Percentiles rank a stretch among this genome's conserved stretches.
These are phyloP conservation scores for Delphinapterus leucas DNA, from an alignment of 2,113 vertebrate species.

Conservation along the genomic window DNA sequence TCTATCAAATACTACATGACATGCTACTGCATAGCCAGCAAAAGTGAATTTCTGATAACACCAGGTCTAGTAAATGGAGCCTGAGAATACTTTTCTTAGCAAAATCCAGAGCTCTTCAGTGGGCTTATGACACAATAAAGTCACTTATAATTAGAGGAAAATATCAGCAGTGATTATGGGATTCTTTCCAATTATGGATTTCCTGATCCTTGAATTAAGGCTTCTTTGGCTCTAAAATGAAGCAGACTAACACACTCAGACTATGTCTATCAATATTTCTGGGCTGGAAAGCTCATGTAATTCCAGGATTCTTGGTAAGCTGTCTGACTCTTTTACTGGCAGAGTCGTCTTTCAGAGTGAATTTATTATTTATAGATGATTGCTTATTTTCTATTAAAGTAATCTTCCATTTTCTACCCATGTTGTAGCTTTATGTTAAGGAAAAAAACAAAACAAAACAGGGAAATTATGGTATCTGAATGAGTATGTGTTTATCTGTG, in stretches of 20 bases:
- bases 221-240: constrained; percentile 50
- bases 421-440: neutral
- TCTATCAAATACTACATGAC: neutral
- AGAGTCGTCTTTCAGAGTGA: neutral
- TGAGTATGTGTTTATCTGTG: neutral
- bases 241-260: constrained; percentile 24
- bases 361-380: constrained; percentile 44
- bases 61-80: neutral
- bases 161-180: constrained; percentile 34
- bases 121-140: constrained; percentile 43
- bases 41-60: constrained; percentile 52
- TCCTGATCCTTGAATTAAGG: constrained; percentile 54
- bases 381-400: neutral
- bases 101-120: constrained; percentile 48
- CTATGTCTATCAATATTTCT: constrained; percentile 56
- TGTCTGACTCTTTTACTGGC: constrained; percentile 42
- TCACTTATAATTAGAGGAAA: constrained; percentile 63
- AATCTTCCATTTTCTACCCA: constrained; percentile 9
- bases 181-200: constrained; percentile 63
- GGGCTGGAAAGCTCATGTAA: constrained; percentile 20
- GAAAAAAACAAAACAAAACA: neutral
- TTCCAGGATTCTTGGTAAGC: constrained; percentile 54
- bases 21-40: neutral
- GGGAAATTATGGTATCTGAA: neutral
- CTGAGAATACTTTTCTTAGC: constrained; percentile 12